A percentile compares a stretch with the other conserved stretches of the same genome.
phyloP scores from a whole-genome alignment of 2,888 invertebrate species.

The Sipunculus nudus region DNA sequence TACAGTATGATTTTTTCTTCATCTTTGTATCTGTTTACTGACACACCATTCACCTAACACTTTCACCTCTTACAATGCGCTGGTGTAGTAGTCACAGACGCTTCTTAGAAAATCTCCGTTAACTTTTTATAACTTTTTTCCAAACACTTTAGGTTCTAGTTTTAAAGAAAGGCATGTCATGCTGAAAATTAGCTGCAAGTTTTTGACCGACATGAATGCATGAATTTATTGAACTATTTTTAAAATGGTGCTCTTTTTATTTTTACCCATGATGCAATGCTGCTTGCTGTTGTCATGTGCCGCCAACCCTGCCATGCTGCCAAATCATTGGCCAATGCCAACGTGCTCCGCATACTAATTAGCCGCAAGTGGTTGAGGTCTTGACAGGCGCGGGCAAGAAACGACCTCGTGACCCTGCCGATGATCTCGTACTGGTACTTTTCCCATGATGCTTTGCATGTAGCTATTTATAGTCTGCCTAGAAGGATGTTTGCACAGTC shows the following conservation, averaged over 20 bases:
- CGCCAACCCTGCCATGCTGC: constrained; percentile 61
- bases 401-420: constrained; percentile 87
- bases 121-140: too few relatives aligned
- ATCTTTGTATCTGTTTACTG: too few relatives aligned
- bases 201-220: too few relatives aligned
- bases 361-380: constrained; percentile 67
- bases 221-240: too few relatives aligned
- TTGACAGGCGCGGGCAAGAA: constrained; percentile 79
- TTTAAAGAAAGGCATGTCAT: too few relatives aligned
- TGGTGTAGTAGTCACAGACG: too few relatives aligned
- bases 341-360: constrained; percentile 65
- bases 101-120: too few relatives aligned
- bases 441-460: constrained; percentile 64
- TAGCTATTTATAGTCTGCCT: constrained; percentile 62
- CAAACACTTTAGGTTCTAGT: too few relatives aligned
- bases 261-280: constrained; percentile 67
- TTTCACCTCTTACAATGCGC: too few relatives aligned
- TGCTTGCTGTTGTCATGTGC: constrained; percentile 68
- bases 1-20: too few relatives aligned
- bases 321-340: constrained; percentile 64
- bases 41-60: too few relatives aligned
- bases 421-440: constrained; percentile 95
- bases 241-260: constrained; percentile 64
- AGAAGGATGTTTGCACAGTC: constrained; percentile 62
- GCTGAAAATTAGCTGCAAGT: too few relatives aligned